Percentiles rank a stretch among this genome's conserved stretches.
Conservation (phyloP, 2,888 invertebrate species). For the Lochmaea crataegi region DNA sequence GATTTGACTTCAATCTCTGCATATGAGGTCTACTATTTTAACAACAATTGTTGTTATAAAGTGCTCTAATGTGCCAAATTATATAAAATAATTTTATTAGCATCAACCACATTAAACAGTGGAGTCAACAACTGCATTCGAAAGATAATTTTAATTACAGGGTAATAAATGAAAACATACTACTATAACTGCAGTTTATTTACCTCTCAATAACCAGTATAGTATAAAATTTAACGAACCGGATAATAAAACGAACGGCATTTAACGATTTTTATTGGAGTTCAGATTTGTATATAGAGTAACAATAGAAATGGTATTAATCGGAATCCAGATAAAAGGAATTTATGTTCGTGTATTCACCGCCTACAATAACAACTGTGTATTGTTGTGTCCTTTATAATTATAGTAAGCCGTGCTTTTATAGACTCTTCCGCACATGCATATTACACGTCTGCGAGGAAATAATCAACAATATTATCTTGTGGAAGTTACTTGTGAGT, state of each 20-base stretch:
- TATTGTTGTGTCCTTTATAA: constrained; percentile 10
- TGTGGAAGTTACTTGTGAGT: neutral
- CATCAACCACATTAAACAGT: neutral
- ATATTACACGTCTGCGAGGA: neutral
- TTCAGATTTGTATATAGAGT: constrained; percentile 11
- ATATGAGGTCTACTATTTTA: too few relatives aligned
- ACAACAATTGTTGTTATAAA: neutral
- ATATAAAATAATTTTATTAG: neutral
- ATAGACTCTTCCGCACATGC: neutral
- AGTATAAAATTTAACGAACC: neutral
- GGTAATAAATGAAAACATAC: neutral
- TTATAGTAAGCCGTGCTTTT: constrained; percentile 7
- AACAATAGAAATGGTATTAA: neutral
- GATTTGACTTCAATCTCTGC: too few relatives aligned
- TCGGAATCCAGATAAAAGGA: constrained; percentile 9
- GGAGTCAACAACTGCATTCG: neutral
- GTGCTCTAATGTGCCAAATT: too few relatives aligned
- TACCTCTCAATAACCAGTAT: neutral
- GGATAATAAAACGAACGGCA: neutral
- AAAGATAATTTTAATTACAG: neutral
- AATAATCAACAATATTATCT: neutral
- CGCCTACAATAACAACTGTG: neutral
- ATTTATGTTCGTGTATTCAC: constrained; percentile 3
- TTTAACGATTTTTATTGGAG: neutral
- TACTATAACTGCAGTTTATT: neutral